Conservation (phyloP, 1,140 invertebrate genomes). For the Bombus consobrinus region DNA sequence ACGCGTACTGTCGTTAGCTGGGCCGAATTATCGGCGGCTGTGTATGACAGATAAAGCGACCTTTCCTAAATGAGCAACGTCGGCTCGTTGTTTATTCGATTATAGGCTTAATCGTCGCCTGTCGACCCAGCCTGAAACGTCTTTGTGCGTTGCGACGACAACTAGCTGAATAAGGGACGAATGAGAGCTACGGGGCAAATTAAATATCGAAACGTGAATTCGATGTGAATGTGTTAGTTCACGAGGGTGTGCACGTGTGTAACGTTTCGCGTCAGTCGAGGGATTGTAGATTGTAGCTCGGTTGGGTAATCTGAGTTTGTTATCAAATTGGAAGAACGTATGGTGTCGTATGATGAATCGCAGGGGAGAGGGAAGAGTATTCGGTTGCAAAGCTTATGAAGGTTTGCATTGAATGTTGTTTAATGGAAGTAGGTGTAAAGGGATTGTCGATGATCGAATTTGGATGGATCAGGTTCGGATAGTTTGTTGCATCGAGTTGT, state of each 20-base stretch:
- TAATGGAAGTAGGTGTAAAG: neutral
- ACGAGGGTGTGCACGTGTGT: neutral
- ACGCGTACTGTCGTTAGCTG: neutral
- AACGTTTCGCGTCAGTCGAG: no score
- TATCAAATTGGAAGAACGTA: conserved; percentile 1
- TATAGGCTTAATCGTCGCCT: conserved; percentile 62
- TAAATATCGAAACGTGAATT: conserved; percentile 45
- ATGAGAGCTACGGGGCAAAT: conserved; percentile 26
- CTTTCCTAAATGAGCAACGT: conserved; percentile 63
- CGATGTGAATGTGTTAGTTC: neutral
- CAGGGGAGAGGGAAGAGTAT: neutral
- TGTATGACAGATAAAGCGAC: conserved; percentile 68
- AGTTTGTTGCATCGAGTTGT: neutral
- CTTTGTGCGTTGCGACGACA: conserved; percentile 50
- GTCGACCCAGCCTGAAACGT: conserved; percentile 41
- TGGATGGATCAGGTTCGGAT: neutral
- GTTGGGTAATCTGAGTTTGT: neutral
- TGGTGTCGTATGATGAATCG: neutral
- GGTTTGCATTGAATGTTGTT: neutral
- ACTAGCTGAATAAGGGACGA: neutral
- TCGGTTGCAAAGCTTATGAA: neutral
- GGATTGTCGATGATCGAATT: neutral
- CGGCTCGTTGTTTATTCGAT: conserved; percentile 64
- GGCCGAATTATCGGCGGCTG: conserved; percentile 61
- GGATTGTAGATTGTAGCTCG: neutral